Conservation (phyloP, 2,113 vertebrate genomes). For the Callopanchax toddi region DNA sequence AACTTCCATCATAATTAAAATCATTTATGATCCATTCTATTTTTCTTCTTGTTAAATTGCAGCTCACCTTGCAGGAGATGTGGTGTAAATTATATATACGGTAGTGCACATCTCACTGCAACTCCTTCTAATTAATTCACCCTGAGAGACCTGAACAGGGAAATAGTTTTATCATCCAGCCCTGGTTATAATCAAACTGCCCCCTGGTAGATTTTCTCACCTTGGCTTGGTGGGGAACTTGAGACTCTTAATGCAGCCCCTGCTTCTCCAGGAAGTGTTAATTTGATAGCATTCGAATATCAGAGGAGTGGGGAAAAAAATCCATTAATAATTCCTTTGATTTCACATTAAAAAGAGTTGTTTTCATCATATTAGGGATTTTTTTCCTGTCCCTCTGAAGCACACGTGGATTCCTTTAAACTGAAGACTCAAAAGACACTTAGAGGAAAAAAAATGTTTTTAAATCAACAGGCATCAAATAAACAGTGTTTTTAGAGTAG, state of each 20-base stretch:
- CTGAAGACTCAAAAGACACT: background rate
- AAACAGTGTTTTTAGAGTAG: too few species aligned
- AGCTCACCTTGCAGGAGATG: conserved; percentile 24
- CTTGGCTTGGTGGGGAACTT: conserved; percentile 64
- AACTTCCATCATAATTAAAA: conserved; percentile 4
- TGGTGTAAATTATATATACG: conserved; percentile 45
- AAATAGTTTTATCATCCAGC: conserved; percentile 55
- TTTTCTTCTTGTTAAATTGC: conserved; percentile 28
- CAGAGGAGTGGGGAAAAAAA: conserved; percentile 28
- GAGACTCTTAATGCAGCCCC: conserved; percentile 66
- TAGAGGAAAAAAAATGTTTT: too few species aligned
- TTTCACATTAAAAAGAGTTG: conserved; percentile 20
- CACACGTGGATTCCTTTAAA: background rate
- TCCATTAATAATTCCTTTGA: conserved; percentile 65
- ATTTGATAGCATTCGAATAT: conserved; percentile 74
- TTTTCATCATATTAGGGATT: background rate
- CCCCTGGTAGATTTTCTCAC: conserved; percentile 79
- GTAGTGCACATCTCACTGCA: conserved; percentile 38
- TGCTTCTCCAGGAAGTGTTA: conserved; percentile 71
- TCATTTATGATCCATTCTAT: conserved; percentile 23
- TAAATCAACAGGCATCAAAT: too few species aligned
- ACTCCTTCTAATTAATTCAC: conserved; percentile 68
- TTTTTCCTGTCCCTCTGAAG: background rate
- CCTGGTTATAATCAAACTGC: conserved; percentile 68
- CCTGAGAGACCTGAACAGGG: conserved; percentile 58